Base-by-base conservation (phyloP, 37 sponge, comb jelly and placozoan genomes). In the Amphimedon queenslandica region DNA sequence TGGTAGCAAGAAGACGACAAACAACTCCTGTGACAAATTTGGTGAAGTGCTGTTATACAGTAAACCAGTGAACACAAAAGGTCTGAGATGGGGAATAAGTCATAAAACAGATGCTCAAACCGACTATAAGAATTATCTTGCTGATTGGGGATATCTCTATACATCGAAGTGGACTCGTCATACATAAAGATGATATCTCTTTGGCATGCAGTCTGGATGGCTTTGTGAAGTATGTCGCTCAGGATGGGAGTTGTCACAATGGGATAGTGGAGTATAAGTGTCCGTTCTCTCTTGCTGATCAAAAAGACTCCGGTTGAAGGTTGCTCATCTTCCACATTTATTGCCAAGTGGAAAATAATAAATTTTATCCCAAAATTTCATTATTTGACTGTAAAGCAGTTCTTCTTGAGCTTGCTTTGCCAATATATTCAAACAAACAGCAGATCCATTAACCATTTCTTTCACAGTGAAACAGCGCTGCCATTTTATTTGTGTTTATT, bases 201-300 rank as follows among this genome's bases (percentile, higher is more conserved):
- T 75, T 61, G 41, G 76, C 64, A 42, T 61, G 51, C 65, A 75
- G 64, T 32, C 64, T 66, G 40, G 64, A 61, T 39, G 64, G 24
- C 24, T 10, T 61, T 11, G 76, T 63, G 4, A 10, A 63, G 65
- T n/a, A n/a, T n/a, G n/a, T n/a, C n/a, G n/a, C n/a, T n/a, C n/a
- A n/a, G n/a, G n/a, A n/a, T n/a, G n/a, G n/a, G n/a, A n/a, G n/a
- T n/a, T n/a, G n/a, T n/a, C n/a, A n/a, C n/a, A n/a, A n/a, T n/a
- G n/a, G n/a, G n/a, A n/a, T n/a, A n/a, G n/a, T n/a, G n/a, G n/a
- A n/a, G n/a, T n/a, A n/a, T n/a, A n/a, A n/a, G n/a, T 63, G 65
- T 63, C 76, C 76, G 63, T 31, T 35, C 65, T 41, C 64, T 4
- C 51, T 47, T 47, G 51, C 51, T 18, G 13, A 8, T 47, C 51